phyloP scores from a whole-genome alignment of 2,797 vertebrate genomes.

The Sebastes iracundus region DNA sequence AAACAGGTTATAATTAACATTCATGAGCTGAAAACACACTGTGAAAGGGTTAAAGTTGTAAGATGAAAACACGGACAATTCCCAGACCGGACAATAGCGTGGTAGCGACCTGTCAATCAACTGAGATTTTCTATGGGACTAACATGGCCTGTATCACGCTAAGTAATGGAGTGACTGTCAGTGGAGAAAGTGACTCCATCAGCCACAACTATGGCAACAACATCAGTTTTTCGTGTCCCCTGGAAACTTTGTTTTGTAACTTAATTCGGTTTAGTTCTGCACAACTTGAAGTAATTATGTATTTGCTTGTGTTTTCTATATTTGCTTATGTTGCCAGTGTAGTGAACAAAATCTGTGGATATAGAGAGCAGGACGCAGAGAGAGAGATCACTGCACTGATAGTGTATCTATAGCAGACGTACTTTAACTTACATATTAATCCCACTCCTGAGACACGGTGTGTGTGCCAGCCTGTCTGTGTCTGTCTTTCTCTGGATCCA shows the following conservation, averaged over 20 bases:
- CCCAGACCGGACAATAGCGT: too few relatives aligned
- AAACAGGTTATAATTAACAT: too few relatives aligned
- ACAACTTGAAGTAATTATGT: background rate
- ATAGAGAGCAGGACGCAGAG: background rate
- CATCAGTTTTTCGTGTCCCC: background rate
- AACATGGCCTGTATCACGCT: background rate
- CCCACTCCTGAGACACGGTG: conserved; percentile 52
- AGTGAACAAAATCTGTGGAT: background rate
- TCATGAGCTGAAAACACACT: too few relatives aligned
- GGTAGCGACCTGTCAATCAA: too few relatives aligned
- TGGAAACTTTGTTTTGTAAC: background rate
- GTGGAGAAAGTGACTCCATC: background rate
- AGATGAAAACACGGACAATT: too few relatives aligned
- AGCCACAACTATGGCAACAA: background rate
- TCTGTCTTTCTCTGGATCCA: conserved; percentile 22
- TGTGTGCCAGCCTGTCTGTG: conserved; percentile 48
- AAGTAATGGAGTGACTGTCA: background rate
- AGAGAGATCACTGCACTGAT: background rate
- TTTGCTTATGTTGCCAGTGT: background rate
- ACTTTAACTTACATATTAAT: conserved; percentile 49
- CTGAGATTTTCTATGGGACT: background rate
- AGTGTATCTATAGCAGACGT: conserved; percentile 4
- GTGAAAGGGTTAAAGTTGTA: too few relatives aligned
- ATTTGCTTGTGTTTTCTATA: background rate
- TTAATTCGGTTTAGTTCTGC: background rate